Evolutionary conservation across 2,888 invertebrate species (phyloP), one percentile per base, ranked within the genome.

Genomic region (Apodemia zela): DNA sequence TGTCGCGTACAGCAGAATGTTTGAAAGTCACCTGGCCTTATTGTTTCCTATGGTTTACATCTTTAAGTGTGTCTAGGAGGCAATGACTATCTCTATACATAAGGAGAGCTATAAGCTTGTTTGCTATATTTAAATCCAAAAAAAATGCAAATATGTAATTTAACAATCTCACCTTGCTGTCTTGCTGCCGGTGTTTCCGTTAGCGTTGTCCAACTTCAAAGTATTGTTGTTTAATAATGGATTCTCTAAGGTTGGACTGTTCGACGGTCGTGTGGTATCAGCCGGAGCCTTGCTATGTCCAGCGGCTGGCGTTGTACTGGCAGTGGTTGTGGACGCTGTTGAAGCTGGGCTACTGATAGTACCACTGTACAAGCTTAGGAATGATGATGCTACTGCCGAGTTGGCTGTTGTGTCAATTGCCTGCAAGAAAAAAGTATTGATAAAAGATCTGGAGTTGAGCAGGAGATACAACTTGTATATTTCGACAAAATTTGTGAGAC

Each of bases 401-500:
- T 92, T 85, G 0, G 94, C 93, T 62, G 94, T 93, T 6, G 93
- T 93, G 77, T 94, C 94, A 60, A 93, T 93, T 0, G 93, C 87
- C 94, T 93, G 81, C 21, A 18, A 4, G 1, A 18, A 42, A 42
- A 42, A 3, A 13, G 38, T 42, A 15, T 42, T 42, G 42, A 15
- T 4, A 42, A 42, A n/a, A 42, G 10, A 7, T 29, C 4, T 29
- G 29, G 29, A 29, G 29, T 29, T 21, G 21, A 21, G 21, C 21
- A 21, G 21, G 21, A 21, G 21, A 21, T 2, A 21, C 21, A 6
- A 7, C 5, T 33, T 33, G 33, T 0, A 33, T 33, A 33, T 33
- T 8, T 33, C 7, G 4, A 1, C 33, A 33, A 33, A 33, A 8
- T 33, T 6, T 21, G 1, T 21, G 1, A 21, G 21, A 21, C 21